phyloP scores from a whole-genome alignment of 2,888 invertebrate genomes.

The Apodemia mormo region DNA sequence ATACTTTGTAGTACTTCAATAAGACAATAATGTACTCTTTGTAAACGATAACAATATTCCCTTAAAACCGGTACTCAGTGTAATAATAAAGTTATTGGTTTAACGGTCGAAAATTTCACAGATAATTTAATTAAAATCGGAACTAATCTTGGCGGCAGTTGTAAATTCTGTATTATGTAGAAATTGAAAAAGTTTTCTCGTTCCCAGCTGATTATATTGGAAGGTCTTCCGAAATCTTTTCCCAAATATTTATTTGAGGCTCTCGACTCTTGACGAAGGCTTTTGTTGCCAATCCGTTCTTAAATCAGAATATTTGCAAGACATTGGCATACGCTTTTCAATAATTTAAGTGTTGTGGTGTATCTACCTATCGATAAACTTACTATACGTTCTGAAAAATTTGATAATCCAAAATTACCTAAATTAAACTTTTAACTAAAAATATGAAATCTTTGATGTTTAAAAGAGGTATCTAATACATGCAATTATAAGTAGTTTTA shows the following conservation, averaged over 20 bases:
- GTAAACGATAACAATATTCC: background rate
- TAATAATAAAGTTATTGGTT: slow-evolving; percentile 15
- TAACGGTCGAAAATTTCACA: slow-evolving; percentile 20
- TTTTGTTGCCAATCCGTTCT: slow-evolving; percentile 28
- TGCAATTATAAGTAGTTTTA: too few relatives aligned
- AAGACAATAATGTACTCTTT: background rate
- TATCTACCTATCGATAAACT: background rate
- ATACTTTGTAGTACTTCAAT: too few relatives aligned
- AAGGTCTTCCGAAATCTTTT: slow-evolving; percentile 58
- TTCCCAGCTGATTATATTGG: slow-evolving; percentile 68
- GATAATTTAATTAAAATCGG: slow-evolving; percentile 57
- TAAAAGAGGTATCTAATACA: too few relatives aligned
- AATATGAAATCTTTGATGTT: too few relatives aligned
- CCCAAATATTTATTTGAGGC: slow-evolving; percentile 62
- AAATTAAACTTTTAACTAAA: too few relatives aligned
- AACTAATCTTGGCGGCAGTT: slow-evolving; percentile 54
- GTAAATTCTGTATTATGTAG: slow-evolving; percentile 61
- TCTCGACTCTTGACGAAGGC: slow-evolving; percentile 22
- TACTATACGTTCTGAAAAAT: background rate
- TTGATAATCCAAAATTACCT: too few relatives aligned
- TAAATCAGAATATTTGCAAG: slow-evolving; percentile 21
- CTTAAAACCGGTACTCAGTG: background rate
- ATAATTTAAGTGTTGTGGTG: background rate
- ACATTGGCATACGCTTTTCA: slow-evolving; percentile 9
- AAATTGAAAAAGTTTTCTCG: slow-evolving; percentile 78